Base-by-base conservation (phyloP, 2,113 vertebrate species). In the Himantopus leucocephalus region DNA sequence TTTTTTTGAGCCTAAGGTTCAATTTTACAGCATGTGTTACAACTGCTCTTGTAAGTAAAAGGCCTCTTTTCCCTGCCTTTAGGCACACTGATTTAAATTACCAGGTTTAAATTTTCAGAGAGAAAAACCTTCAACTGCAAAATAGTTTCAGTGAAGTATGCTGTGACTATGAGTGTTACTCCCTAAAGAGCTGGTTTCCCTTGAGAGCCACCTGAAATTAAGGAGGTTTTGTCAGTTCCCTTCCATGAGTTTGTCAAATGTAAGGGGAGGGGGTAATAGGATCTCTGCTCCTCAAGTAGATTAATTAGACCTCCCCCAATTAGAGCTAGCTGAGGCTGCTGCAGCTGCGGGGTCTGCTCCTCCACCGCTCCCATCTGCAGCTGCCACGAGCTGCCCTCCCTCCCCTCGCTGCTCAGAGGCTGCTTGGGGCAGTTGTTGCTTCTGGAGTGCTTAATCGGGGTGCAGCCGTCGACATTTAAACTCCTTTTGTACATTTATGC, bases 181-280 rank as follows among this genome's bases (percentile, higher is more conserved):
- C 37, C n/a, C 23, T 30, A 3, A 32, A 19, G 45, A 50, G 37
- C 24, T 37, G 37, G 0, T 26, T 59, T 82, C 62, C 74, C 45
- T 60, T 6, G 34, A 71, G 78, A 83, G 22, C 62, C n/a, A 45
- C 47, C 41, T n/a, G 18, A 22, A 70, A 58, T 14, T 7, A 41
- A 78, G n/a, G 72, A 48, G 27, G 18, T 48, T 85, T 63, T 66
- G 13, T 39, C 64, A 35, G 4, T n/a, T 78, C 45, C 48, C 17
- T 43, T 63, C 47, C 16, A 2, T 7, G 29, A 63, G 37, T 35
- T 62, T 13, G 27, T 34, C 67, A 43, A 8, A 22, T 32, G 5
- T 2, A 11, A 21, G 21, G 21, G 2, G 5, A 7, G 19, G 21
- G 19, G 21, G 9, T 3, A 35, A 9, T 14, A 2, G 0, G 27